Evolutionary conservation across 2,113 vertebrate genomes (phyloP).

Genomic region (Chaetodon trifascialis): DNA sequence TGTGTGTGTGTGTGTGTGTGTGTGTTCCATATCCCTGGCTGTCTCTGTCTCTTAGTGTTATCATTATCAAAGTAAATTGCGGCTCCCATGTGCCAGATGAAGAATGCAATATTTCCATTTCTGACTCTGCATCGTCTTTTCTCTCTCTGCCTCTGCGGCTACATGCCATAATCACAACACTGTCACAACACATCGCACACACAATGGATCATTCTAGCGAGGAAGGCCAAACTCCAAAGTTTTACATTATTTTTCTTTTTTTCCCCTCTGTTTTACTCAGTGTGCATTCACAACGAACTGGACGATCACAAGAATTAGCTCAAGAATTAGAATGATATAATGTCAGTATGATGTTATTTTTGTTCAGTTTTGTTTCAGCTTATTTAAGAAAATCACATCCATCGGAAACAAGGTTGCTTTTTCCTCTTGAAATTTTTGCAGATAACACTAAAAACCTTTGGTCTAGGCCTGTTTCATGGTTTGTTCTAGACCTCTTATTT

Average conservation of each 20-base stretch:
- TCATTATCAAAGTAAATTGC: conserved; percentile 80
- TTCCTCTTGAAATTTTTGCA: background rate
- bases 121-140: conserved; percentile 53
- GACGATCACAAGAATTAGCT: background rate
- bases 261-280: background rate
- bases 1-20: conserved; percentile 38
- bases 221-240: background rate
- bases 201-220: conserved; percentile 63
- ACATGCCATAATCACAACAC: conserved; percentile 73
- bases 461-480: background rate
- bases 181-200: conserved; percentile 73
- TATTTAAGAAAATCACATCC: background rate
- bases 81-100: conserved; percentile 67
- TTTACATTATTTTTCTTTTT: conserved; percentile 6
- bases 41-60: conserved; percentile 77
- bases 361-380: background rate
- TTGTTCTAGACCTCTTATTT: background rate
- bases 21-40: conserved; percentile 60
- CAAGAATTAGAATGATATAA: background rate
- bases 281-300: background rate
- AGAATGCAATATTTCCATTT: conserved; percentile 79
- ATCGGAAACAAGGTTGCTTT: background rate
- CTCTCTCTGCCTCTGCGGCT: conserved; percentile 39
- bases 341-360: background rate
- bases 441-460: background rate